Conservation (phyloP, 2,797 vertebrate genomes). For the Gymnocypris eckloni region DNA sequence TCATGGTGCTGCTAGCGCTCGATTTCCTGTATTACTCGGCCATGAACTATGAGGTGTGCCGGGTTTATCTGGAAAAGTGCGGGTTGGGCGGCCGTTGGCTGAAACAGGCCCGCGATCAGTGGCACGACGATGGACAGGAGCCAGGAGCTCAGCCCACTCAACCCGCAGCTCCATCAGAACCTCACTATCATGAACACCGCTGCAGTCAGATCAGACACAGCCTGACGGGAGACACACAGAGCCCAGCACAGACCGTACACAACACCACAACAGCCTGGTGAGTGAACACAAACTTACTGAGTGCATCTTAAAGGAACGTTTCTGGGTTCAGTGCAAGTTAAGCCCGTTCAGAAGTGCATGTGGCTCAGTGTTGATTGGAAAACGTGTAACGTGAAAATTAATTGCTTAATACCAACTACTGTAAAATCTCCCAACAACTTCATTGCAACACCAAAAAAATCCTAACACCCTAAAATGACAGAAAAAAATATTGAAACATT, state of each 20-base stretch:
- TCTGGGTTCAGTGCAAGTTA: not conserved
- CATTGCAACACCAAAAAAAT: too few relatives aligned
- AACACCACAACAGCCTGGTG: constrained; percentile 95
- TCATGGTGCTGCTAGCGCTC: constrained; percentile 91
- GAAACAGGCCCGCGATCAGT: constrained; percentile 88
- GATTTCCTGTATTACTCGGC: constrained; percentile 98
- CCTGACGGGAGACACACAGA: constrained; percentile 85
- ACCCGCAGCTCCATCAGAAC: constrained; percentile 50
- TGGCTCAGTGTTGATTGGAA: not conserved
- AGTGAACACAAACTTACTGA: constrained; percentile 61
- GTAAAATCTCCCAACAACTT: too few relatives aligned
- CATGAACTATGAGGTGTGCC: constrained; percentile 96
- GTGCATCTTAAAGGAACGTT: not conserved
- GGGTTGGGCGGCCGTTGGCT: constrained; percentile 94
- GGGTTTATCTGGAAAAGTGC: constrained; percentile 94
- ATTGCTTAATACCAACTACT: too few relatives aligned
- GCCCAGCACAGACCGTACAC: constrained; percentile 87
- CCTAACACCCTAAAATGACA: too few relatives aligned
- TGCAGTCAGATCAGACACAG: constrained; percentile 81
- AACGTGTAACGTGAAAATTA: too few relatives aligned
- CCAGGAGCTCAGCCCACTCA: constrained; percentile 60
- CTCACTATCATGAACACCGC: constrained; percentile 49
- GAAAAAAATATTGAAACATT: too few relatives aligned
- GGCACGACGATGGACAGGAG: constrained; percentile 82
- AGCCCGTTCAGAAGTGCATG: not conserved